Evolutionary conservation across 2,888 invertebrate genomes (phyloP), one percentile per base, ranked within the genome.

Genomic region (Pachydiplax longipennis): DNA sequence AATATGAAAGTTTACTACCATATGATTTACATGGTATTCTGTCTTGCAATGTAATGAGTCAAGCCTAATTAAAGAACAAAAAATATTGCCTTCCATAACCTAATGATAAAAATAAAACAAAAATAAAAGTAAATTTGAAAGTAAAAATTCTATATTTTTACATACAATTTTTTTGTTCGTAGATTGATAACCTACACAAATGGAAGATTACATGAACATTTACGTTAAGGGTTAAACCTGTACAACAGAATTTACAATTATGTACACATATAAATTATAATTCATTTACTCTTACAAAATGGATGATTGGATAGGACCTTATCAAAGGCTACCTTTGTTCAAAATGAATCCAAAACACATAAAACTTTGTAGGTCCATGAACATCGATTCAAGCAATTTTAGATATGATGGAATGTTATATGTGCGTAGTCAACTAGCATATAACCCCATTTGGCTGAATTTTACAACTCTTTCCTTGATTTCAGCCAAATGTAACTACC

Each of bases 191-290:
- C 53, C 73, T 31, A 73, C 31, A 31, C 8, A 31, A 31, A 31
- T 12, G 22, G n/a, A 22, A 31, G 31, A 65, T 37, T 61, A 87
- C 13, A 61, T 37, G 37, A 87, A 87, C 61, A 87, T 87, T 73
- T 31, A 31, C 31, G 65, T 40, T 53, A 83, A 53, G 10, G 48
- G 18, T 87, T 37, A 61, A 61, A 61, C 61, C 37, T 87, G 87
- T 87, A 87, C 87, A 87, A 61, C 40, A 73, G 73, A 61, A 87
- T 87, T 87, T 87, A 87, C 87, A 87, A 87, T 61, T 87, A 87
- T 87, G 65, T 87, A 87, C 87, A 87, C 25, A 61, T 35, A 87
- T 44, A 87, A 87, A 65, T 87, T 65, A 73, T 31, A 73, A 4
- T 73, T 73, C 25, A 31, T 73, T 25, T 73, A 73, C n/a, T 31